Evolutionary conservation across 2,888 invertebrate genomes (phyloP), one percentile per base, ranked within the genome.

Genomic region (Lepidocyrtoides sp.): DNA sequence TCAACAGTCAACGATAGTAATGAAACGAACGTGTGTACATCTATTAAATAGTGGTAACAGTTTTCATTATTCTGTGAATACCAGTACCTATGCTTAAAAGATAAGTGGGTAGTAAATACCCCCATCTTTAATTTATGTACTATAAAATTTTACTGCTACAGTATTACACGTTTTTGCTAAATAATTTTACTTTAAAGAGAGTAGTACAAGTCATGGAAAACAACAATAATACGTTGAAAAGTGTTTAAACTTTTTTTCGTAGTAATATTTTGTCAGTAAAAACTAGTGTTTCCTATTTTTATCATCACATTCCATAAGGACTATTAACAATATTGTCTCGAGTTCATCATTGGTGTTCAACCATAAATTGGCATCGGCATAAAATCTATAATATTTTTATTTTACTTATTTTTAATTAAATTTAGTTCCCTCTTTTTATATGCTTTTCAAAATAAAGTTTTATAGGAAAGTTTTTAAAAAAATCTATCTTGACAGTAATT

Each of bases 221-320:
- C 44, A 75, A 23, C 23, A 41, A 20, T 72, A 75, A 75, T 75
- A 75, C 72, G 26, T 23, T 44, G 41, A 44, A 44, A 44, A 44
- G 23, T 75, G 17, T 26, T 20, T 75, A 75, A 26, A 26, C 20
- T 60, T 14, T 66, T 44, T 17, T 60, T 83, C 5, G 20, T 79
- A 51, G 32, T 36, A 75, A 85, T 26, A 75, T 63, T 2, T 77
- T 86, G 7, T 75, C 32, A 60, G 36, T 87, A 41, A 44, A 81
- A 79, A 77, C 32, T 60, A 48, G 0, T 66, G 4, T 77, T 77
- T 72, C n/a, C 36, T 87, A 72, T 82, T 41, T 86, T 51, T 89
- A 93, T 89, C 93, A 94, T 94, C 94, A 94, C 94, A 94, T 94
- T 93, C 93, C 94, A 93, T 92, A 93, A 94, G 93, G 94, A 94